phyloP scores from a whole-genome alignment of 2,113 vertebrate species.

The Gavia stellata region DNA sequence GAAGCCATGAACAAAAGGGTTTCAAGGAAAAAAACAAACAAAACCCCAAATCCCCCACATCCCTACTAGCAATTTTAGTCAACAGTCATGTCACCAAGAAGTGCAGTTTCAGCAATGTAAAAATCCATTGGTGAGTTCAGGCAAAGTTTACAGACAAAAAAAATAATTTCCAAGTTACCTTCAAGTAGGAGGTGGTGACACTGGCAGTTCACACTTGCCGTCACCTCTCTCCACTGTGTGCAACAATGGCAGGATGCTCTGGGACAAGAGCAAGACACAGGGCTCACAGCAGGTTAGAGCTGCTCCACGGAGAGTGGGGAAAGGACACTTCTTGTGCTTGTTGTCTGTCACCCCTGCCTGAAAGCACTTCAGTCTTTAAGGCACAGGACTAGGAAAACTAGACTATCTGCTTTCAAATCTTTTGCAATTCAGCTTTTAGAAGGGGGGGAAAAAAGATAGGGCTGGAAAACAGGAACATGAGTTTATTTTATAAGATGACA shows the following conservation, averaged over 20 bases:
- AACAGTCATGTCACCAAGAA: neutral
- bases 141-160: neutral
- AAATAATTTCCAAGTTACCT: neutral
- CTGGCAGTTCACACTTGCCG: neutral
- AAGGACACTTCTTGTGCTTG: neutral
- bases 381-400: neutral
- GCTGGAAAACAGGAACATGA: neutral
- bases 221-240: too few relatives aligned
- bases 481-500: neutral
- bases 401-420: neutral
- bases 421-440: neutral
- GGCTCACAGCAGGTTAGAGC: neutral
- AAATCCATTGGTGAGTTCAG: neutral
- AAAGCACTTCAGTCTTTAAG: neutral
- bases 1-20: neutral
- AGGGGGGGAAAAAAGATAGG: rapidly evolving
- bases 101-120: neutral
- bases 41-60: rapidly evolving
- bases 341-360: neutral
- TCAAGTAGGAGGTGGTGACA: neutral
- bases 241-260: neutral
- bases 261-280: neutral
- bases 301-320: neutral
- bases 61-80: neutral
- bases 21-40: neutral